Base-by-base conservation (phyloP, 1,140 invertebrate genomes). In the Aphelinus certus region DNA sequence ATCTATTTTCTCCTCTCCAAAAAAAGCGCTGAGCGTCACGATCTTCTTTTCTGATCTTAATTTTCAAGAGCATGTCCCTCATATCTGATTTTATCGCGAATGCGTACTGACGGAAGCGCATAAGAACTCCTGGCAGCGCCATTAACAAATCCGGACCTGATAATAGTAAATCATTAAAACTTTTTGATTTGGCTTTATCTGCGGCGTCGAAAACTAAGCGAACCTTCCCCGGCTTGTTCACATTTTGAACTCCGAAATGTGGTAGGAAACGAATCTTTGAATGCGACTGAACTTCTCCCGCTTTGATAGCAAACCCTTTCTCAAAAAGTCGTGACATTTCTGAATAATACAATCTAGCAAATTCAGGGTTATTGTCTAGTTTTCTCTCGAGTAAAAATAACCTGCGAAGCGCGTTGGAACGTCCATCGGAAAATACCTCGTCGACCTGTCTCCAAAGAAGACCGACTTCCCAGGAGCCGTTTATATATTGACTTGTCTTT, bases 11-110 rank as follows among this genome's bases (percentile, higher is more conserved):
- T 26, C 26, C 26, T 26, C 26, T 26, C 26, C 26, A 26, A 26
- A 26, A 26, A 26, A 26, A 26, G 26, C 26, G 26, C 26, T 26
- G 26, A 26, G 26, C 26, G 26, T 26, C 26, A 26, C 26, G 26
- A 26, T 26, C 26, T 26, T 26, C 26, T 26, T 26, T 26, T 26
- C 26, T 26, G 26, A 26, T 26, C 26, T 26, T 26, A 26, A 26
- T 26, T 26, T 26, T 26, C 26, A 26, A 26, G 26, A 26, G 0
- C 26, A 26, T 55, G 63, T 71, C 42, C 26, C 58, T 3, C 45
- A 57, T 65, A 48, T 79, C 53, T 7, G 49, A 57, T n/a, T 66
- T 70, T 43, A 76, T 60, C 77, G 80, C 84, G 9, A 86, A 66
- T 69, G 81, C 82, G 6, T 78, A 74, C 65, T 81, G 77, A 1